These are phyloP conservation scores for Acridotheres tristis DNA, from an alignment of 2,797 vertebrate genomes.

Conservation along the genomic window DNA sequence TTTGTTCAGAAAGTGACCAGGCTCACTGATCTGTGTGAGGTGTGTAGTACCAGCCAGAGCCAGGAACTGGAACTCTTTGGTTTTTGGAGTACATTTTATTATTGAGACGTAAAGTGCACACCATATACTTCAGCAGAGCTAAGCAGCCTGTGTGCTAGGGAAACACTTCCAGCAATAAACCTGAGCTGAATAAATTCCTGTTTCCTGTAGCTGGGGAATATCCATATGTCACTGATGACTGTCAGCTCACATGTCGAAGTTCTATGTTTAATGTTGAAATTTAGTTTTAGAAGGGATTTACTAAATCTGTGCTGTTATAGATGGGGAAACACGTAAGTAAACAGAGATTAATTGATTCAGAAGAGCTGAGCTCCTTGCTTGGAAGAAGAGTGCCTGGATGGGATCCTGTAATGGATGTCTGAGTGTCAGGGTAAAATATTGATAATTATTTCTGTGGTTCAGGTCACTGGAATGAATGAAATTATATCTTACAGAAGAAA, in stretches of 20 bases:
- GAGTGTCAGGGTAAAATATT: not conserved
- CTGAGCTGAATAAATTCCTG: not conserved
- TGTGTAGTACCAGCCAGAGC: not conserved
- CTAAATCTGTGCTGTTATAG: not conserved
- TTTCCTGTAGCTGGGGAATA: constrained; percentile 3
- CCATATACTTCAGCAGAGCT: not conserved
- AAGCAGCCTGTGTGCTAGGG: not conserved
- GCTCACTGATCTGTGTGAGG: not conserved
- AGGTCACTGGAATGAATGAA: constrained; percentile 19
- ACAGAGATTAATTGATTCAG: not conserved
- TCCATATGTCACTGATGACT: not conserved
- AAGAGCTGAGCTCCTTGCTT: not conserved
- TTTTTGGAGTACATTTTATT: not conserved
- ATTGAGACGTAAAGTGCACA: not conserved
- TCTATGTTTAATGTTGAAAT: constrained; percentile 5
- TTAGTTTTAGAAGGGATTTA: constrained; percentile 44
- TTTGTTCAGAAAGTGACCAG: not conserved
- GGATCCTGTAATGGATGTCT: not conserved
- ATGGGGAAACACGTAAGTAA: not conserved
- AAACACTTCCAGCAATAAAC: constrained; percentile 3
- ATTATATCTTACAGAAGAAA: not conserved
- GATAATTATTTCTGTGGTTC: not conserved
- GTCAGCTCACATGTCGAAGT: not conserved
- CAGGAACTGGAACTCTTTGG: not conserved
- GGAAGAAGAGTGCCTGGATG: not conserved